Evolutionary conservation across 2,113 vertebrate genomes (phyloP).

Genomic region (Burhinus oedicnemus): DNA sequence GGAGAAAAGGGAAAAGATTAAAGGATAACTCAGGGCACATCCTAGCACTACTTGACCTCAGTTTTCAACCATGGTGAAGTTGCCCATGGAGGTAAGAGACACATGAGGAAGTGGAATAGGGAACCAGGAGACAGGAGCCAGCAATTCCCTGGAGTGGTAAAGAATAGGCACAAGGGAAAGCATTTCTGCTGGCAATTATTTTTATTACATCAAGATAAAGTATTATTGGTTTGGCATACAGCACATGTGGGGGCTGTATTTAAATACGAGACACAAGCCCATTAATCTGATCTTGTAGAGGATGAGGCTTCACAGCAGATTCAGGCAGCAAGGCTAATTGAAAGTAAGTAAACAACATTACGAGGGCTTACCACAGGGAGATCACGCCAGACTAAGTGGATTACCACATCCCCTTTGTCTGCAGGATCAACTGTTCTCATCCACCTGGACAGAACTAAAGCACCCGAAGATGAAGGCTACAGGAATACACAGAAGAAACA

Average conservation of each 20-base stretch:
- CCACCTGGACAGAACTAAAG: neutral
- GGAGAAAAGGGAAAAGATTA: neutral
- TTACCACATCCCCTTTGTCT: neutral
- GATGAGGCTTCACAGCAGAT: neutral
- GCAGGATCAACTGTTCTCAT: neutral
- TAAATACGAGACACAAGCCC: neutral
- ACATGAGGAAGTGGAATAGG: neutral
- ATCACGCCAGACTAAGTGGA: neutral
- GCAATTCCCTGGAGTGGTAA: neutral
- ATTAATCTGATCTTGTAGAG: neutral
- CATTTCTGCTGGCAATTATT: neutral
- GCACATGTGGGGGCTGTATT: constrained; percentile 30
- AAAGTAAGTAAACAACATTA: neutral
- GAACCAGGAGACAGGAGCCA: neutral
- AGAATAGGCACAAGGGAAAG: neutral
- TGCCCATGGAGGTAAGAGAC: neutral
- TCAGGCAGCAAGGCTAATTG: neutral
- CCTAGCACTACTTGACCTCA: neutral
- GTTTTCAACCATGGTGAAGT: neutral
- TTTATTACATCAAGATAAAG: constrained; percentile 39
- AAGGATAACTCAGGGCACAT: neutral
- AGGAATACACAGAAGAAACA: neutral
- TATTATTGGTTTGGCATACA: neutral
- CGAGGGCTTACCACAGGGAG: neutral
- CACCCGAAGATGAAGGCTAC: neutral